phyloP scores from a whole-genome alignment of 1,140 invertebrate genomes.

The Drosophila truncata region DNA sequence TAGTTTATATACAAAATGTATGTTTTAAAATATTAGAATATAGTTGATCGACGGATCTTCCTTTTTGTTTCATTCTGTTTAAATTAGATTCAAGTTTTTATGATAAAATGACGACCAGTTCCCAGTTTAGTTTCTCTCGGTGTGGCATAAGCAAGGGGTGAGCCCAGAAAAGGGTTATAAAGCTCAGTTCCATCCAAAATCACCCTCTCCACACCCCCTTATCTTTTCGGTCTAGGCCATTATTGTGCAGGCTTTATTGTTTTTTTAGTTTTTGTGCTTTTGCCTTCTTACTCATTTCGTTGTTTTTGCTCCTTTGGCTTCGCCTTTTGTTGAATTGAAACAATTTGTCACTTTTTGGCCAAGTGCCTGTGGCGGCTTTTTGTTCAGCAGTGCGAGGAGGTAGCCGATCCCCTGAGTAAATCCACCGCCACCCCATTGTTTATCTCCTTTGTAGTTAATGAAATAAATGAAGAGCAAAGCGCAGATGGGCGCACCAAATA shows the following conservation, averaged over 20 bases:
- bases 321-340: conserved; percentile 81
- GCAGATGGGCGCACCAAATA: conserved; percentile 43
- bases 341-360: conserved; percentile 80
- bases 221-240: conserved; percentile 46
- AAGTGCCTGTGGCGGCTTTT: conserved; percentile 62
- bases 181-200: conserved; percentile 50
- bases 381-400: conserved; percentile 39
- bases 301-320: conserved; percentile 51
- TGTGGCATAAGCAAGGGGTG: conserved; percentile 28
- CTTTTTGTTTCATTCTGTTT: too few relatives aligned
- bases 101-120: neutral
- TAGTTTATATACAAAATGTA: too few relatives aligned
- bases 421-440: conserved; percentile 12
- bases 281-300: conserved; percentile 38
- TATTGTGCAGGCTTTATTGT: conserved; percentile 50
- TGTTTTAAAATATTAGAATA: too few relatives aligned
- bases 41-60: too few relatives aligned
- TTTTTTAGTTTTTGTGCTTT: conserved; percentile 29
- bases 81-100: neutral
- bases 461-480: conserved; percentile 74
- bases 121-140: neutral
- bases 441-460: conserved; percentile 66
- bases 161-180: conserved; percentile 65
- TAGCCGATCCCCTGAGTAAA: conserved; percentile 1
- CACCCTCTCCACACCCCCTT: conserved; percentile 6